These are phyloP conservation scores for Diacarnus erythraeanus DNA, from an alignment of 37 sponge, comb jelly and placozoan genomes.

Conservation along the genomic window DNA sequence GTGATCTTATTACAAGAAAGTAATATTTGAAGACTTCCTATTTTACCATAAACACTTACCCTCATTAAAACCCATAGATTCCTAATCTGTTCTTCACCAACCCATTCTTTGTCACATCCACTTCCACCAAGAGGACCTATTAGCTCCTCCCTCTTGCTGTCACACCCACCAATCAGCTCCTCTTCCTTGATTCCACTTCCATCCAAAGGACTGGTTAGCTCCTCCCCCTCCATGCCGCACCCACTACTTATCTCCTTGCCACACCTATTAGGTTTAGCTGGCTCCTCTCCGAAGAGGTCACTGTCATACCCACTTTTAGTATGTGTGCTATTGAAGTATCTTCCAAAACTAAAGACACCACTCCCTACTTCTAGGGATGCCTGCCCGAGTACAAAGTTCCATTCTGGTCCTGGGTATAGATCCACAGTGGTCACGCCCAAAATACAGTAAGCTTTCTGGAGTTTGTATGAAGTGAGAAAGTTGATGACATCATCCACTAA, in stretches of 20 bases:
- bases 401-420: constrained; percentile 80
- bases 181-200: neutral
- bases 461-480: constrained; percentile 20
- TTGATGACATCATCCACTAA: constrained; percentile 47
- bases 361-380: constrained; percentile 67
- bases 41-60: constrained; percentile 31
- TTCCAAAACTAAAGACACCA: constrained; percentile 81
- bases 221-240: neutral
- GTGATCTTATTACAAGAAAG: too few relatives aligned
- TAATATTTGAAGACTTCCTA: too few relatives aligned
- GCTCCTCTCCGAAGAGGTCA: too few relatives aligned
- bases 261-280: too few relatives aligned
- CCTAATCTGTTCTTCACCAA: constrained; percentile 34
- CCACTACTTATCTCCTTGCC: neutral
- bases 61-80: constrained; percentile 53
- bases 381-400: constrained; percentile 92
- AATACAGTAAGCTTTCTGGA: constrained; percentile 36
- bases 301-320: too few relatives aligned
- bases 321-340: constrained; percentile 52
- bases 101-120: neutral
- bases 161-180: neutral
- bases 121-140: neutral
- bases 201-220: neutral
- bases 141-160: neutral
- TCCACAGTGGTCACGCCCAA: constrained; percentile 76